Evolutionary conservation across 2,888 invertebrate species (phyloP).

Genomic region (Euzophera pinguis): DNA sequence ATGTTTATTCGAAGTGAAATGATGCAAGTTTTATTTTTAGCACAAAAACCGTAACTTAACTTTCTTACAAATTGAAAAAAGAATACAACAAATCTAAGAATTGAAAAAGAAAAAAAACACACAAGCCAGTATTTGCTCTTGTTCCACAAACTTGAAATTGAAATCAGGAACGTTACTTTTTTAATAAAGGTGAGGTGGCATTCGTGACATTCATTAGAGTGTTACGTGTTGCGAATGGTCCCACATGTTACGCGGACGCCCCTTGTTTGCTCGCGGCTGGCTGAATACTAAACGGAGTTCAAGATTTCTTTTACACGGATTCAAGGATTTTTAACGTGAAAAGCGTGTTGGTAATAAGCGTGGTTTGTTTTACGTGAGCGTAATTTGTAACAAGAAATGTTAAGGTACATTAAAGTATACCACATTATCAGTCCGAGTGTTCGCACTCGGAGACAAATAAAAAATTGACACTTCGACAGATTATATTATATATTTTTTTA

Average conservation of each 20-base stretch:
- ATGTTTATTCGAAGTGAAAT: too few relatives aligned
- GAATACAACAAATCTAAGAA: background rate
- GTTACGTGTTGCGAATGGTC: conserved; percentile 29
- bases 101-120: background rate
- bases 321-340: conserved; percentile 14
- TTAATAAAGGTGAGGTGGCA: conserved; percentile 13
- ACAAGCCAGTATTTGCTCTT: conserved; percentile 3
- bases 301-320: conserved; percentile 22
- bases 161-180: conserved; percentile 13
- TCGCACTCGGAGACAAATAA: too few relatives aligned
- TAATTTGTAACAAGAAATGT: background rate
- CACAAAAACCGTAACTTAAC: too few relatives aligned
- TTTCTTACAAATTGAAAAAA: too few relatives aligned
- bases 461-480: too few relatives aligned
- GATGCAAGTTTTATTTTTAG: too few relatives aligned
- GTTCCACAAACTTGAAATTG: conserved; percentile 5
- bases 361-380: conserved; percentile 7
- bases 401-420: too few relatives aligned
- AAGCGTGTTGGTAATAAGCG: conserved; percentile 18
- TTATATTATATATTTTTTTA: too few relatives aligned
- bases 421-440: too few relatives aligned
- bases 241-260: conserved; percentile 27
- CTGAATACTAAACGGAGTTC: conserved; percentile 29
- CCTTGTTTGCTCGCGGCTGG: conserved; percentile 28
- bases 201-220: conserved; percentile 20